A percentile compares a stretch with the other conserved stretches of the same genome.
Conservation (phyloP, 2,113 vertebrate species). For the Apteryx owenii region DNA sequence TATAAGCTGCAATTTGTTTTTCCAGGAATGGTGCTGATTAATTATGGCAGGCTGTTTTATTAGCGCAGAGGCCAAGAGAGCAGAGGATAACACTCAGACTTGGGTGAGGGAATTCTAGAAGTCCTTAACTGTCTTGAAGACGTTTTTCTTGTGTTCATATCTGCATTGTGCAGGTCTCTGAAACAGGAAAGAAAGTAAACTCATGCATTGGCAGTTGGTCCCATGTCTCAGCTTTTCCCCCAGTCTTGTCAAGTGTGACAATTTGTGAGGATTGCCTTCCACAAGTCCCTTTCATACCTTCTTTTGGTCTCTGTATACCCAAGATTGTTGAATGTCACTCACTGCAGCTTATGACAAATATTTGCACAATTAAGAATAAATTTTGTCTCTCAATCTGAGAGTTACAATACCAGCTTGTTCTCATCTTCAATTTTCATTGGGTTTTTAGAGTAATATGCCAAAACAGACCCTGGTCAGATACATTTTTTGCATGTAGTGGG, state of each 20-base stretch:
- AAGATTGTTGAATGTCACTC: background rate
- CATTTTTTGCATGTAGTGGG: accelerated
- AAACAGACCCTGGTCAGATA: background rate
- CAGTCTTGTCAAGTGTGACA: background rate
- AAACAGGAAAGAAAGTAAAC: background rate
- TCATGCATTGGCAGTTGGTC: background rate
- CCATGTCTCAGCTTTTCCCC: background rate
- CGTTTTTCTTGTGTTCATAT: background rate
- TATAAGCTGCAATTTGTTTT: background rate
- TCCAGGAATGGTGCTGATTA: background rate
- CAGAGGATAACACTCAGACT: background rate
- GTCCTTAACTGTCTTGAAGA: background rate
- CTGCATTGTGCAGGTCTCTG: background rate
- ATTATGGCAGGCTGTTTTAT: background rate
- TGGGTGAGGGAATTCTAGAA: background rate
- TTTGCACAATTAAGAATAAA: background rate
- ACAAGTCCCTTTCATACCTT: background rate
- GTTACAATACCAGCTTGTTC: background rate
- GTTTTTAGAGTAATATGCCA: background rate
- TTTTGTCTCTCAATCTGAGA: background rate
- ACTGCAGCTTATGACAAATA: background rate
- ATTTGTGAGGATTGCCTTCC: background rate
- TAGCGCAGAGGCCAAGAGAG: background rate
- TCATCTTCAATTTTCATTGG: background rate
- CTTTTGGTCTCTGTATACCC: background rate